These are phyloP conservation scores for Eucera pruinosa DNA, from an alignment of 2,888 invertebrate genomes.

Conservation along the genomic window DNA sequence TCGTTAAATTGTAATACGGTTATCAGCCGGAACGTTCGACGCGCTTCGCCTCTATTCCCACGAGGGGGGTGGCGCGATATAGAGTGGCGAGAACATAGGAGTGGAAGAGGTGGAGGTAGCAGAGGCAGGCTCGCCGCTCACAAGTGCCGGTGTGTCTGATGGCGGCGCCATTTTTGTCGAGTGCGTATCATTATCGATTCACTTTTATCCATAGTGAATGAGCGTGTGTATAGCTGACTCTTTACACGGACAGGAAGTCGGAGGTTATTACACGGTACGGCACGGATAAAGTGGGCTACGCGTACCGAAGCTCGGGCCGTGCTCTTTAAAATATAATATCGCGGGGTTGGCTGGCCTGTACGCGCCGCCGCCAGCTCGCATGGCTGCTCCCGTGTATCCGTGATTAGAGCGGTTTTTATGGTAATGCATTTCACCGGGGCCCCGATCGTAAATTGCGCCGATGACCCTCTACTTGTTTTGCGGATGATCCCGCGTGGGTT, in stretches of 20 bases:
- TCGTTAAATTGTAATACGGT: slow-evolving; percentile 78
- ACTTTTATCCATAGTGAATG: slow-evolving; percentile 73
- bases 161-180: slow-evolving; percentile 76
- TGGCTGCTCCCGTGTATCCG: slow-evolving; percentile 49
- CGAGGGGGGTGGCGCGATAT: slow-evolving; percentile 44
- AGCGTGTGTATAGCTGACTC: slow-evolving; percentile 59
- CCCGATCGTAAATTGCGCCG: slow-evolving; percentile 59
- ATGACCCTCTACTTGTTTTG: slow-evolving; percentile 65
- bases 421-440: slow-evolving; percentile 61
- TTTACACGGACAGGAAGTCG: slow-evolving; percentile 72
- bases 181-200: slow-evolving; percentile 81
- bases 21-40: slow-evolving; percentile 79
- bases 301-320: slow-evolving; percentile 40
- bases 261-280: slow-evolving; percentile 69
- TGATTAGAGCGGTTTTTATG: slow-evolving; percentile 70
- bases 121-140: slow-evolving; percentile 33
- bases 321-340: slow-evolving; percentile 65
- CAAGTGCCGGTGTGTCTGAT: slow-evolving; percentile 52
- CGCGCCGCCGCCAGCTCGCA: slow-evolving; percentile 14
- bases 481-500: slow-evolving; percentile 55
- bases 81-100: background rate
- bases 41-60: slow-evolving; percentile 77
- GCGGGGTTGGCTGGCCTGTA: slow-evolving; percentile 29
- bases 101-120: background rate
- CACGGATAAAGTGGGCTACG: slow-evolving; percentile 65